Evolutionary conservation across 2,113 vertebrate genomes (phyloP), one percentile per base, ranked within the genome.

Genomic region (Pandion haliaetus): DNA sequence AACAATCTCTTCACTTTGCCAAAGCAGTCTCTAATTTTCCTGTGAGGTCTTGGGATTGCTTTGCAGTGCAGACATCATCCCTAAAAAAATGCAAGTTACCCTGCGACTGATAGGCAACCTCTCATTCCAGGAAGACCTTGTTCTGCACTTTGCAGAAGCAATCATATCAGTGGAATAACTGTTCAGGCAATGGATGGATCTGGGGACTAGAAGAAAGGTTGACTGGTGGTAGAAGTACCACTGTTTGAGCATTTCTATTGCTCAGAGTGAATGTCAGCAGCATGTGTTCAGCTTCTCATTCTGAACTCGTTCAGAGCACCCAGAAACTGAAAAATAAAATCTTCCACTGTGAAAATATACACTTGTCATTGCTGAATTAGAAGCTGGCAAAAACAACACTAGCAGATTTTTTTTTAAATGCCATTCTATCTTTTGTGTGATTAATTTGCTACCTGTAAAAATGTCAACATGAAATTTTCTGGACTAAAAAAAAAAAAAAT

Each of bases 361-460:
- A 24, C 50, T 57, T 88, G 29, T 63, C 34, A 65, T 29, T 69
- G 61, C 62, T 2, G 55, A 94, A 72, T 90, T 92, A 84, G 38
- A 86, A 91, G n/a, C 63, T 93, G 85, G 77, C 82, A 94, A 65
- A 73, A 93, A 78, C 54, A 94, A 77, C 1, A 2, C 18, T 70
- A 91, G 54, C 70, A 97, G 82, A 73, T 89, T 88, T 82, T 34
- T 54, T 82, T 90, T 49, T 1, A 17, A 85, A 86, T 82, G 69
- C 7, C 26, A 28, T 82, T 91, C 54, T 69, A 14, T 67, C 28
- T 65, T 89, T 58, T 77, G 17, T 67, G 32, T 86, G 67, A 90
- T 73, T 92, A 92, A 90, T 91, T 78, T 71, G 6, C 32, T 77
- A 86, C 67, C 63, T 81, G n/a, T 58, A 90, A 91, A 95, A 88